A percentile compares a stretch with the other conserved stretches of the same genome.
phyloP scores from a whole-genome alignment of 1,140 invertebrate species.

The Camponotus pennsylvanicus region DNA sequence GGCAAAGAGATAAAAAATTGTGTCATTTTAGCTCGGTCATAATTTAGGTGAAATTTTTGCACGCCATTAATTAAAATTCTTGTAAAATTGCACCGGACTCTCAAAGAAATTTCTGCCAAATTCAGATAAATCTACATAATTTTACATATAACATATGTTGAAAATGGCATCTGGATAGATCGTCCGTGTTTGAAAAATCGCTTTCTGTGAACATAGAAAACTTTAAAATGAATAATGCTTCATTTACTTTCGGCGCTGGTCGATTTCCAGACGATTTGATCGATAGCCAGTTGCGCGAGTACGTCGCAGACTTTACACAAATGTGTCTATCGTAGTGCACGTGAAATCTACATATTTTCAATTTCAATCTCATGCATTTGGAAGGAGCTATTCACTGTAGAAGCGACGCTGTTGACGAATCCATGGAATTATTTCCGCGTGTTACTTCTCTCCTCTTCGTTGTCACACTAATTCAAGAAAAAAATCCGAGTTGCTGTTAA shows the following conservation, averaged over 20 bases:
- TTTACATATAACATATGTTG: slow-evolving; percentile 40
- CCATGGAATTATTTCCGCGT: slow-evolving; percentile 56
- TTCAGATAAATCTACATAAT: slow-evolving; percentile 36
- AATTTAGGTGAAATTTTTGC: slow-evolving; percentile 5
- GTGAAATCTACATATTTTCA: slow-evolving; percentile 72
- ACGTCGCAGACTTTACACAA: slow-evolving; percentile 38
- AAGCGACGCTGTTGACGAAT: slow-evolving; percentile 55
- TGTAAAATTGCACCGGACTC: not conserved
- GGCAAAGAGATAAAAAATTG: not conserved
- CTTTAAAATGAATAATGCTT: slow-evolving; percentile 63
- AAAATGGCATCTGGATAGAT: not conserved
- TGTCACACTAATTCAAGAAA: not conserved
- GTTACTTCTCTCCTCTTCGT: slow-evolving; percentile 31
- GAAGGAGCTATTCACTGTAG: slow-evolving; percentile 39
- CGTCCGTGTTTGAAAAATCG: slow-evolving; percentile 13
- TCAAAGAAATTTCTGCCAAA: not conserved
- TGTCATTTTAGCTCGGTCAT: slow-evolving; percentile 1
- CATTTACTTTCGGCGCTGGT: slow-evolving; percentile 55
- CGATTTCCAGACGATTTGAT: slow-evolving; percentile 68
- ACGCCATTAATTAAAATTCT: slow-evolving; percentile 13
- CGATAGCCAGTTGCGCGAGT: slow-evolving; percentile 50
- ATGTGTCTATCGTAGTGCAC: slow-evolving; percentile 31
- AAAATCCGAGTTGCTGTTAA: not conserved
- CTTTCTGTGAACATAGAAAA: not conserved
- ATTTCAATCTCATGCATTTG: slow-evolving; percentile 70